phyloP scores from a whole-genome alignment of 2,797 vertebrate species.

The Falco peregrinus region DNA sequence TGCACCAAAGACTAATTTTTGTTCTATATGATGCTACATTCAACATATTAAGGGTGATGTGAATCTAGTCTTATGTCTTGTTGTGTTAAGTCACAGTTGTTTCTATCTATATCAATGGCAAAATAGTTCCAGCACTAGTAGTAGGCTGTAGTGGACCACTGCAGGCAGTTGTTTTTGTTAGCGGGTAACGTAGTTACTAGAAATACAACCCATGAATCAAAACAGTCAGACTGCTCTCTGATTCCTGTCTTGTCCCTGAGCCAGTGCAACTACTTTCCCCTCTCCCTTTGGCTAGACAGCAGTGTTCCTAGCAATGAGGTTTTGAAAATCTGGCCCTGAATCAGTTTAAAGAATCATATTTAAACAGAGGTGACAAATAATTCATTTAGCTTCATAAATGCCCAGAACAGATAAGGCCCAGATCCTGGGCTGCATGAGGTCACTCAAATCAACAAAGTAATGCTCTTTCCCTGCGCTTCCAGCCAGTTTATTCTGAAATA shows the following conservation, averaged over 20 bases:
- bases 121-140: not conserved
- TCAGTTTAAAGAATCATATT: not conserved
- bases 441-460: slow-evolving; percentile 9
- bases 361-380: slow-evolving; percentile 31
- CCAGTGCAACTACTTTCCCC: not conserved
- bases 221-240: not conserved
- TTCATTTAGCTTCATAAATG: slow-evolving; percentile 12
- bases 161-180: not conserved
- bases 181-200: not conserved
- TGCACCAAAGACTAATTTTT: not conserved
- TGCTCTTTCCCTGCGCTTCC: not conserved
- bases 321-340: not conserved
- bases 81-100: not conserved
- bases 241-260: not conserved
- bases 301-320: not conserved
- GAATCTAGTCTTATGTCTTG: not conserved
- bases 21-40: not conserved
- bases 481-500: not conserved
- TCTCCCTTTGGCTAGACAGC: not conserved
- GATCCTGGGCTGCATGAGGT: not conserved
- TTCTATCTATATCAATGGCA: not conserved
- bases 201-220: not conserved
- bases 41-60: not conserved
- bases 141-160: not conserved
- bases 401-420: not conserved